Percentiles rank a stretch among this genome's conserved stretches.
phyloP scores from a whole-genome alignment of 2,797 vertebrate species.

The Propithecus perrieri region DNA sequence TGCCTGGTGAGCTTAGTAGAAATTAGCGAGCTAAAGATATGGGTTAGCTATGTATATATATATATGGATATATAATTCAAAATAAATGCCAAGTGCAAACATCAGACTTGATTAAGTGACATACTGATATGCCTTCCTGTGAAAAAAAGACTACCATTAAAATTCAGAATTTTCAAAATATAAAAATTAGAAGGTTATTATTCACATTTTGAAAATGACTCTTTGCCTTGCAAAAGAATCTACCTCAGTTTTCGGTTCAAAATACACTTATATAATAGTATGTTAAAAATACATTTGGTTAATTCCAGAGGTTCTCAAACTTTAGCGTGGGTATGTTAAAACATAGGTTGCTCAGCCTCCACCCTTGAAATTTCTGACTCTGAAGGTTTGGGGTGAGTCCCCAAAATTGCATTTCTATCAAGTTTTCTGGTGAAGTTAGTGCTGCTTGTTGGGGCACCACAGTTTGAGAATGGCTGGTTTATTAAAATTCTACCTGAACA shows the following conservation, averaged over 20 bases:
- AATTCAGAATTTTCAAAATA: slow-evolving; percentile 32
- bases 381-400: background rate
- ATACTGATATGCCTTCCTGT: background rate
- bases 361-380: background rate
- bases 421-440: background rate
- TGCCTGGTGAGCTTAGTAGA: background rate
- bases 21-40: slow-evolving; percentile 18
- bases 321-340: background rate
- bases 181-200: background rate
- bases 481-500: background rate
- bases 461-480: background rate
- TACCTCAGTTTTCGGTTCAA: background rate
- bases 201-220: background rate
- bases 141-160: background rate
- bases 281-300: background rate
- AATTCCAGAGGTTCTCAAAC: background rate
- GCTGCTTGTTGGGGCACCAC: background rate
- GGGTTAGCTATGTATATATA: background rate
- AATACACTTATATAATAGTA: background rate
- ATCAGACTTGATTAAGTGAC: background rate
- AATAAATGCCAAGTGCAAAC: background rate
- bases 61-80: background rate
- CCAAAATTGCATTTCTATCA: background rate
- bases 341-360: background rate
- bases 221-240: background rate